Evolutionary conservation across 2,888 invertebrate genomes (phyloP), one percentile per base, ranked within the genome.

Genomic region (Pasiphila rectangulata): DNA sequence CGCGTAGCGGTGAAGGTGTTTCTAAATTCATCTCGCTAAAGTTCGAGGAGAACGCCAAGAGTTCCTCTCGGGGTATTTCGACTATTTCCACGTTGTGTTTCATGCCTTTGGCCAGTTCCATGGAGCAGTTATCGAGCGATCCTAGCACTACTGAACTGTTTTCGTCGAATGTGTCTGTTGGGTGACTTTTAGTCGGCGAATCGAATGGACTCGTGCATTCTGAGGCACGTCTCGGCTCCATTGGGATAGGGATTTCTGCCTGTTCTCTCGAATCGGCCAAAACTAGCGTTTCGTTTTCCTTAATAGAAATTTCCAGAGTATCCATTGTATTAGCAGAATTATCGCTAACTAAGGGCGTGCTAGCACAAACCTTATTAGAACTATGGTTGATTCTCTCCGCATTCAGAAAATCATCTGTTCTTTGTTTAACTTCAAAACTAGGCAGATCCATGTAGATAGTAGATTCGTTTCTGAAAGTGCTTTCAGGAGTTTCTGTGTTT

Each of bases 71-170:
- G 0, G 84, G 84, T 15, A 86, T 54, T 24, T 88, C 88, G 0
- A 75, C 69, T 21, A 80, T 64, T 27, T 90, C 85, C 7, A 59
- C 20, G 0, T 60, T 61, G 0, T 90, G 81, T 69, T 91, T 91
- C 0, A 83, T 61, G 1, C 84, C 87, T 60, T 86, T 90, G 62
- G 83, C 90, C 21, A 85, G 71, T 47, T 91, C 90, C 23, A 90
- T 67, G 0, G 89, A 80, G 58, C 87, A 90, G 59, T 90, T 90
- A 55, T 91, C 91, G 57, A 90, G 90, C 0, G 91, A 89, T 1
- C 91, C 91, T 24, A 91, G 59, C 6, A 91, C 90, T 3, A 91
- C 90, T n/a, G 88, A 88, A 46, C 88, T 86, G 63, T 89, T 83
- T 63, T 86, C 86, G 34, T 87, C 83, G 51, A 80, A 86, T 0